Evolutionary conservation across 2,888 invertebrate genomes (phyloP), one percentile per base, ranked within the genome.

Genomic region (Phyllotreta cruciferae): DNA sequence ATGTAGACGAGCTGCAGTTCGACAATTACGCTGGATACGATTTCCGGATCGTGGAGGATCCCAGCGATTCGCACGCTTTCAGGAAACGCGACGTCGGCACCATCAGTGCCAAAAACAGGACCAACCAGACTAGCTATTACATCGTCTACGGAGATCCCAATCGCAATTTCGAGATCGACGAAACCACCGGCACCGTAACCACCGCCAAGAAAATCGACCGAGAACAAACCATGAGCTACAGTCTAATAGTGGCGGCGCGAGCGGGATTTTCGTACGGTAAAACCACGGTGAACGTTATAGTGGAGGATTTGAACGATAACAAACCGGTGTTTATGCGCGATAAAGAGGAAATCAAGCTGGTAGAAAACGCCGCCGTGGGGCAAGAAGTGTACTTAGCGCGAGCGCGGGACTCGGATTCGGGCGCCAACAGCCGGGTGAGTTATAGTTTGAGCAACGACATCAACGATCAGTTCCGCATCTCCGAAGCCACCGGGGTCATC

Each of bases 361-460:
- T 89, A 10, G 96, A 96, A 83, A 94, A 96, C 79, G 91, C 93
- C 72, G 96, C 97, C 13, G 93, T 96, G 38, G 96, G 96, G 0
- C 94, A 95, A 80, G 94, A 96, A 82, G 90, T 97, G 37, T 94
- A 92, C 80, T 85, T 94, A 70, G 92, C 95, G 0, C 86, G 91
- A 74, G 97, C 96, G 0, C 85, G 87, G 60, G 97, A 98, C 82
- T 86, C 88, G 55, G 98, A 98, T 80, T 88, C 91, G 0, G 96
- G 94, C 6, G 87, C 89, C n/a, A 97, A 97, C 79, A 90, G 94
- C 74, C 86, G 91, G 45, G 86, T 97, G 49, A 88, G 88, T 54
- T 98, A 96, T 79, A 87, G 88, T 24, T 81, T 98, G 45, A 90
- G 88, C 52, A 88, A 90, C 70, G 94, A 94, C 81, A 88, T 91